phyloP scores from a whole-genome alignment of 2,797 vertebrate genomes.

The Microctenopoma stevenorrisi region DNA sequence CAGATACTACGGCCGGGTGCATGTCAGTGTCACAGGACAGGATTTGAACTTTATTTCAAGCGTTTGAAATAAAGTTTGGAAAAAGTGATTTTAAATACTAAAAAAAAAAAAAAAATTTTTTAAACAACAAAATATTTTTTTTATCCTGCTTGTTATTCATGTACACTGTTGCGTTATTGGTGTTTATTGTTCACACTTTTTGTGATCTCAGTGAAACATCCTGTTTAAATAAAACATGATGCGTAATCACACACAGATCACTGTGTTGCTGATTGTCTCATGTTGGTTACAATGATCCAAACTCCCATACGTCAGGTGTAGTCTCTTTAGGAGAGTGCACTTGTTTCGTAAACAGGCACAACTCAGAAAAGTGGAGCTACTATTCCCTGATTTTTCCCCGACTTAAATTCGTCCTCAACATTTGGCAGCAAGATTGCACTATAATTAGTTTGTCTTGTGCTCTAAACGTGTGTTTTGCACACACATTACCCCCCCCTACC shows the following conservation, averaged over 20 bases:
- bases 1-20: background rate
- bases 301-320: conserved; percentile 28
- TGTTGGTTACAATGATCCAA: conserved; percentile 10
- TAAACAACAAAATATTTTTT: too few species aligned
- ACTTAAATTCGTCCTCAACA: conserved; percentile 48
- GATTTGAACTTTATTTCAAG: too few species aligned
- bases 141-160: too few species aligned
- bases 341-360: conserved; percentile 32
- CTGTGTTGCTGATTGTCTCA: background rate
- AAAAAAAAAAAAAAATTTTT: too few species aligned
- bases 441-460: conserved; percentile 61
- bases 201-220: too few species aligned
- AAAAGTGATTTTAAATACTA: too few species aligned
- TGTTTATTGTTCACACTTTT: too few species aligned
- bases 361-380: conserved; percentile 14
- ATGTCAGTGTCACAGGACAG: too few species aligned
- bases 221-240: background rate
- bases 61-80: too few species aligned
- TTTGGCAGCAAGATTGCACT: conserved; percentile 73
- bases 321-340: background rate
- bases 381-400: conserved; percentile 57
- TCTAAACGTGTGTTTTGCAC: conserved; percentile 63
- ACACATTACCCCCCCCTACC: conserved; percentile 41
- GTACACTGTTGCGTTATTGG: too few species aligned
- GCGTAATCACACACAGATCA: background rate